Conservation (phyloP, 2,888 invertebrate species). For the Malacosoma neustria region DNA sequence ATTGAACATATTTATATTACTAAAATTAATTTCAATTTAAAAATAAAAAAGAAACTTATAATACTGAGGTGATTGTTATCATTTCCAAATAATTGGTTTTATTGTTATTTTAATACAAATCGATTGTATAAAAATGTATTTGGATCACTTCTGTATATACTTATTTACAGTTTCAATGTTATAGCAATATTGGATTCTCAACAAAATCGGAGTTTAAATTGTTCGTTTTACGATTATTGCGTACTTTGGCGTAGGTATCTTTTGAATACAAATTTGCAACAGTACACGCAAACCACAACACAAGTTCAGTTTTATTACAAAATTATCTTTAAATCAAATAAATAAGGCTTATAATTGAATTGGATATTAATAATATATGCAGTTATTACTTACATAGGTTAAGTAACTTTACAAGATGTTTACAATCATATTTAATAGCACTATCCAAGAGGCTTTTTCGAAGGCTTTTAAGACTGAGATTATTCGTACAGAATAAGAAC, state of each 20-base stretch:
- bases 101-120: background rate
- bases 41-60: background rate
- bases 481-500: background rate
- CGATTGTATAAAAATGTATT: background rate
- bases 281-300: constrained; percentile 39
- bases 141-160: constrained; percentile 5
- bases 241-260: constrained; percentile 58
- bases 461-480: constrained; percentile 3
- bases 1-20: too few species aligned
- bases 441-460: too few species aligned
- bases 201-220: constrained; percentile 61
- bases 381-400: constrained; percentile 30
- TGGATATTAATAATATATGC: constrained; percentile 1
- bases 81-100: background rate
- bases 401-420: constrained; percentile 36
- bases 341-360: constrained; percentile 9
- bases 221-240: constrained; percentile 61
- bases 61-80: too few species aligned
- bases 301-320: constrained; percentile 8
- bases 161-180: constrained; percentile 31
- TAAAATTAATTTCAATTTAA: background rate
- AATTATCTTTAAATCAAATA: constrained; percentile 10
- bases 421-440: constrained; percentile 40
- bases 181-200: constrained; percentile 28
- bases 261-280: constrained; percentile 60